A percentile compares a stretch with the other conserved stretches of the same genome.
Evolutionary conservation across 2,113 vertebrate species (phyloP).

Genomic region (Dasypus novemcinctus): DNA sequence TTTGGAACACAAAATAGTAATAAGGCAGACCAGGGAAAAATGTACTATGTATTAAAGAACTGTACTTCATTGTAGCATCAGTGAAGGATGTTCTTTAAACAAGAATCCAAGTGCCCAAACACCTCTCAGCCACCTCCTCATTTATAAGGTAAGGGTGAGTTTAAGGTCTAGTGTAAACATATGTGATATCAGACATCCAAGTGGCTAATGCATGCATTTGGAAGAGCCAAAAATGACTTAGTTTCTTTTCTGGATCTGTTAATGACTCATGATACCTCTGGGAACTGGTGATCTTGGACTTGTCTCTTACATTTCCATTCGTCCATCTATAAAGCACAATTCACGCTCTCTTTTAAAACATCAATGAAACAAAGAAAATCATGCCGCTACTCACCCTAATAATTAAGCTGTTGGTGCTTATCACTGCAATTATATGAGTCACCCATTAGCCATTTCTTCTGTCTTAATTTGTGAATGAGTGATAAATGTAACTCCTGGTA

Average conservation of each 20-base stretch:
- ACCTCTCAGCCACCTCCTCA: background rate
- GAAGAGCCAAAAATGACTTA: background rate
- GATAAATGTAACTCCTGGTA: background rate
- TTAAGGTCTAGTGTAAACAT: background rate
- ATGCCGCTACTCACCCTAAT: too few species aligned
- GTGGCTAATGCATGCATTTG: background rate
- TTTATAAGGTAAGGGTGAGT: background rate
- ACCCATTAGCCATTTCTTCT: background rate
- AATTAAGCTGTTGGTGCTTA: background rate
- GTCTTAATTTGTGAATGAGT: background rate
- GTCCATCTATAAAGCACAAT: background rate
- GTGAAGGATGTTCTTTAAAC: background rate
- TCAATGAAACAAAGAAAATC: background rate
- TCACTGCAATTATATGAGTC: too few species aligned
- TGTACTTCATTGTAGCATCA: background rate
- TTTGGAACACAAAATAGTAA: background rate
- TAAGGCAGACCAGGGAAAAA: background rate
- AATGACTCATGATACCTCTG: background rate
- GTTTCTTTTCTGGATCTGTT: background rate
- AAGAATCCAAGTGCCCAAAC: background rate
- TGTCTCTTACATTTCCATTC: background rate
- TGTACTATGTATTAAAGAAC: background rate
- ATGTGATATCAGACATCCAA: background rate
- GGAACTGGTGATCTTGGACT: background rate
- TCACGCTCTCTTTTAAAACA: background rate